A percentile compares a stretch with the other conserved stretches of the same genome.
Evolutionary conservation across 2,888 invertebrate genomes (phyloP).

Genomic region (Athalia rosae): DNA sequence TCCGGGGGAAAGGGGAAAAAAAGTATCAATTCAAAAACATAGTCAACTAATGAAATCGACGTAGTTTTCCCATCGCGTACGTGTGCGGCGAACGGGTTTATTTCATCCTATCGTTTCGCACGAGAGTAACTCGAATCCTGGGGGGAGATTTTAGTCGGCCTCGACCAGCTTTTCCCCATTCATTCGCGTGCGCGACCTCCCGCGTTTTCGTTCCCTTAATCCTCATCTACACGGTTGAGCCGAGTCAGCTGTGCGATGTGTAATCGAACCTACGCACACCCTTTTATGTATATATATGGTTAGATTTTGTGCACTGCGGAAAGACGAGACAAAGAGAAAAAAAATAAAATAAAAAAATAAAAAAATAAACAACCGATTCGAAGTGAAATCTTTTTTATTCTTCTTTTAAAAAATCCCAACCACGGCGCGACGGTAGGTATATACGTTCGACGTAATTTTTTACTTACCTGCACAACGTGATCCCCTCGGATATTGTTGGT

Average conservation of each 20-base stretch:
- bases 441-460: no score
- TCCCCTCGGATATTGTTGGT: not conserved
- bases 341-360: no score
- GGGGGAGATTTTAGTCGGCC: conserved; percentile 29
- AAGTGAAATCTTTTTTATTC: no score
- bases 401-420: no score
- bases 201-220: conserved; percentile 65
- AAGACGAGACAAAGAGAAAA: no score
- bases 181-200: conserved; percentile 67
- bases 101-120: not conserved
- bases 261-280: conserved; percentile 54
- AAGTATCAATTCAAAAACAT: not conserved
- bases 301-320: not conserved
- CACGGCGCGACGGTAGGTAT: no score
- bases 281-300: no score
- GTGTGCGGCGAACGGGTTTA: no score
- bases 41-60: not conserved
- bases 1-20: not conserved
- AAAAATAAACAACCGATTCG: no score
- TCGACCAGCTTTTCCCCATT: conserved; percentile 57
- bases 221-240: conserved; percentile 64
- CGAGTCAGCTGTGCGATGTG: conserved; percentile 63
- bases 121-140: conserved; percentile 41
- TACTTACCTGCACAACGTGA: not conserved
- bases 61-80: no score